A percentile compares a stretch with the other conserved stretches of the same genome.
Conservation (phyloP, 2,797 vertebrate genomes). For the Novumbra hubbsi region DNA sequence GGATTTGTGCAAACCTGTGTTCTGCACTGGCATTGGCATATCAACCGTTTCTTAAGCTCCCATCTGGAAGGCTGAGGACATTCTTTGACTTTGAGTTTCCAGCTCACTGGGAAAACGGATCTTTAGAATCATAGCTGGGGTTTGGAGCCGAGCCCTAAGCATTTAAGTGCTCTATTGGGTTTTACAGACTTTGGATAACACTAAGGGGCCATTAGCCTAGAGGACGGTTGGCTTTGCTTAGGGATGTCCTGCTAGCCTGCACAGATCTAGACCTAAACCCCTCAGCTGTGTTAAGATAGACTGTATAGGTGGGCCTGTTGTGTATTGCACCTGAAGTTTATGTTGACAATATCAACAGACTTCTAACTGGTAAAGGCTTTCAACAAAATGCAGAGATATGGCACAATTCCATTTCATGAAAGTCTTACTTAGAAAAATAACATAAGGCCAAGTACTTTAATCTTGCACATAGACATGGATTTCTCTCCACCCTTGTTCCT, state of each 20-base stretch:
- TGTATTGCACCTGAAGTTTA: slow-evolving; percentile 1
- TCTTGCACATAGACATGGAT: slow-evolving; percentile 1
- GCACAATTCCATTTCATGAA: neutral
- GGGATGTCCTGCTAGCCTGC: slow-evolving; percentile 10
- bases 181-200: slow-evolving; percentile 17
- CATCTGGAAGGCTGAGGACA: slow-evolving; percentile 59
- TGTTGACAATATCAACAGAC: neutral
- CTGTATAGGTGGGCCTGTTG: slow-evolving; percentile 2
- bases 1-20: slow-evolving; percentile 58
- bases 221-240: slow-evolving; percentile 7
- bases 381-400: neutral
- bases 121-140: slow-evolving; percentile 33
- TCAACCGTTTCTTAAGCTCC: slow-evolving; percentile 53
- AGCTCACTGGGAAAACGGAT: slow-evolving; percentile 34
- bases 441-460: slow-evolving; percentile 5
- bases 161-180: slow-evolving; percentile 24
- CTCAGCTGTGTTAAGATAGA: neutral
- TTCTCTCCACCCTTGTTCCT: neutral
- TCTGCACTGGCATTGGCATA: slow-evolving; percentile 55
- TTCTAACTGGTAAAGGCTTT: neutral
- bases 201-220: slow-evolving; percentile 15
- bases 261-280: neutral
- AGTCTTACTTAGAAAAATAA: neutral
- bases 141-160: slow-evolving; percentile 33
- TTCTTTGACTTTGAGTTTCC: slow-evolving; percentile 54